Evolutionary conservation across 2,113 vertebrate genomes (phyloP), one percentile per base, ranked within the genome.

Genomic region (Zootoca vivipara): DNA sequence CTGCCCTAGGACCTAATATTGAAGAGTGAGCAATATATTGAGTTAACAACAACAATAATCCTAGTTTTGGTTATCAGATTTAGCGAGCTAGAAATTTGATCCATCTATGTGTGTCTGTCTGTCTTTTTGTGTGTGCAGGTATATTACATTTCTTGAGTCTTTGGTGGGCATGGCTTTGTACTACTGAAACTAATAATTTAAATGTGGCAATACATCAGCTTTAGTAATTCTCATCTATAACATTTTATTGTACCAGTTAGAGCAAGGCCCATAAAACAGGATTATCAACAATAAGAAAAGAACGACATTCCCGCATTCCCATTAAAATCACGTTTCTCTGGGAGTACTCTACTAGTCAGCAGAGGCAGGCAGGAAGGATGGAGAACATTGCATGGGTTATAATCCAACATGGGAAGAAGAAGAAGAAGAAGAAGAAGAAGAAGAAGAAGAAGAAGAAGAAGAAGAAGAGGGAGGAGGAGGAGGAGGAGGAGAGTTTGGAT

Each of bases 201-300:
- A 38, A 28, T 35, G 6, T 1, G 0, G 15, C 1, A 12, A 91
- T 86, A 58, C 6, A 33, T 26, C 69, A 62, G 1, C 46, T 87
- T 89, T 78, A 73, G 18, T 10, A 85, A 78, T 72, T 7, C 2
- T 28, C 67, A 9, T 77, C n/a, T 90, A 65, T 79, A 89, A 92
- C 75, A 40, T 28, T 52, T 86, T 87, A 52, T 46, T 86, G 90
- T 80, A 83, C 5, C 87, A 30, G 42, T 91, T 94, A 87, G 24
- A 81, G 74, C 56, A 91, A 85, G 90, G 77, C 46, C 6, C 4
- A 0, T 42, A 20, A 56, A 83, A 26, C 58, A 38, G 9, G 30
- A 33, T 85, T 94, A 90, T 72, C 83, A 92, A 90, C 20, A 82
- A 65, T 2, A 89, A 26, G 26, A 73, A 0, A 33, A 38, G 24